phyloP scores from a whole-genome alignment of 2,888 invertebrate genomes.

The Agrypnus murinus region DNA sequence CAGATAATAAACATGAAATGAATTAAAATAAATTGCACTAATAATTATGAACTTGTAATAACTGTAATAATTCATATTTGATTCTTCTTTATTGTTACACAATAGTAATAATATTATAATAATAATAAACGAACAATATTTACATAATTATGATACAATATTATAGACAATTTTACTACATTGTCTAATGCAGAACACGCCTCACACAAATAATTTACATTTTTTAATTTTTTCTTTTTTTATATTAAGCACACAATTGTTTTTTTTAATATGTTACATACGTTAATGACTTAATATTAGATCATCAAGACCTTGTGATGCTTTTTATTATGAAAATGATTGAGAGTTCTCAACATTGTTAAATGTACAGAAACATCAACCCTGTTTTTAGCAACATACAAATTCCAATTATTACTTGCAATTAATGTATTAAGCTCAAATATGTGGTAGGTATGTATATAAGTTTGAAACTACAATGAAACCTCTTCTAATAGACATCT shows the following conservation, averaged over 20 bases:
- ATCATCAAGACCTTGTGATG: constrained; percentile 9
- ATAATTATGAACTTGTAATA: constrained; percentile 27
- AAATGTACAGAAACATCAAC: constrained; percentile 25
- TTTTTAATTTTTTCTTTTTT: constrained; percentile 36
- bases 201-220: constrained; percentile 47
- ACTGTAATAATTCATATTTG: constrained; percentile 25
- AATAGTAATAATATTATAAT: constrained; percentile 40
- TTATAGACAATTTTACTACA: constrained; percentile 44
- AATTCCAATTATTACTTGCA: not conserved
- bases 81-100: constrained; percentile 44
- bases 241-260: constrained; percentile 44
- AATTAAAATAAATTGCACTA: constrained; percentile 21
- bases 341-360: constrained; percentile 1
- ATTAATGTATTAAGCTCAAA: too few relatives aligned
- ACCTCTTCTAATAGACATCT: too few relatives aligned
- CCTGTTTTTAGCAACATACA: constrained; percentile 21
- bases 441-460: too few relatives aligned
- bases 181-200: constrained; percentile 45
- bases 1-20: constrained; percentile 20
- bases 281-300: constrained; percentile 7
- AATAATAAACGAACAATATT: constrained; percentile 43
- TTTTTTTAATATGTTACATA: constrained; percentile 24
- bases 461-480: too few relatives aligned
- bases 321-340: not conserved
- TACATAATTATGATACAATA: constrained; percentile 46